Evolutionary conservation across 1,140 invertebrate genomes (phyloP).

Genomic region (roundworm (Caenorhabditis elegans)): DNA sequence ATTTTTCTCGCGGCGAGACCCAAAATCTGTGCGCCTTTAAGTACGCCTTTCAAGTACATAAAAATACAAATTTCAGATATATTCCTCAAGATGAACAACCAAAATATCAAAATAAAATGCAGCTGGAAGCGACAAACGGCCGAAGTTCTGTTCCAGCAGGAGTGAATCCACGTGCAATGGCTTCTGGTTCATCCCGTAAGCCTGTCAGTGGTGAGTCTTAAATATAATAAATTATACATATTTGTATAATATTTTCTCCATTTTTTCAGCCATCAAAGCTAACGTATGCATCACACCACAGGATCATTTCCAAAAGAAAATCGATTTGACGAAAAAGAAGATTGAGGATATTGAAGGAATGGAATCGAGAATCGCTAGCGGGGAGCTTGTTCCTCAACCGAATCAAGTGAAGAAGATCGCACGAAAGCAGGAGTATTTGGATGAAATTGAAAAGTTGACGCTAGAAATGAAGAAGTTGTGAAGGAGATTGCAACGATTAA

Average conservation of each 20-base stretch:
- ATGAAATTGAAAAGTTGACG: constrained; percentile 67
- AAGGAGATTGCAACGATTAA: not conserved
- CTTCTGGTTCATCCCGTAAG: not conserved
- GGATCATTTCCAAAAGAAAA: constrained; percentile 62
- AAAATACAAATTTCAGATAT: constrained; percentile 70
- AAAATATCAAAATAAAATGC: constrained; percentile 50
- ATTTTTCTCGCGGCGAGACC: too few relatives aligned
- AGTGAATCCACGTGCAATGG: constrained; percentile 4
- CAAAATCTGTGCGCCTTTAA: too few relatives aligned
- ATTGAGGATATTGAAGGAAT: constrained; percentile 58
- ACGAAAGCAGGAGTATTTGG: constrained; percentile 60
- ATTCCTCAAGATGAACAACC: constrained; percentile 84
- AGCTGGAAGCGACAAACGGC: not conserved
- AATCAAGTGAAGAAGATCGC: constrained; percentile 66
- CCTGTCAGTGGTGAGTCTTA: constrained; percentile 9
- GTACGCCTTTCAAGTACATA: too few relatives aligned
- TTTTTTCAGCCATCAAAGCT: constrained; percentile 4
- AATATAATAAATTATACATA: not conserved
- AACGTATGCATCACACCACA: constrained; percentile 53
- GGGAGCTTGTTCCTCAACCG: constrained; percentile 56
- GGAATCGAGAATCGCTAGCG: constrained; percentile 53
- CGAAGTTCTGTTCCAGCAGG: not conserved
- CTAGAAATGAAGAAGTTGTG: constrained; percentile 54
- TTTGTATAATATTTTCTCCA: too few relatives aligned
- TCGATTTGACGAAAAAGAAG: constrained; percentile 55